A percentile compares a stretch with the other conserved stretches of the same genome.
These are phyloP conservation scores for Artibeus lituratus DNA, from an alignment of 2,797 vertebrate genomes.

Conservation along the genomic window DNA sequence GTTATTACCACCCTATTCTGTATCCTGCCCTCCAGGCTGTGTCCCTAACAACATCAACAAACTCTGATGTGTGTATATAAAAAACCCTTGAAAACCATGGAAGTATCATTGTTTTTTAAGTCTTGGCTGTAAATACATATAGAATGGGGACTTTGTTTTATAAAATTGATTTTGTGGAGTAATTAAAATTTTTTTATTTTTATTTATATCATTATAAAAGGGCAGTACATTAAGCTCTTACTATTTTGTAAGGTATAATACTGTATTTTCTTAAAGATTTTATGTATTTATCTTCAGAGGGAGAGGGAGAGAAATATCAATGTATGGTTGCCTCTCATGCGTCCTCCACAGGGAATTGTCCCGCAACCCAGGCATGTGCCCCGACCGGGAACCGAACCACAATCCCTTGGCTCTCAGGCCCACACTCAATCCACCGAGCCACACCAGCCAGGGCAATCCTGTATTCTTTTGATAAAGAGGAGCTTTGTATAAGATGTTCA, in stretches of 20 bases:
- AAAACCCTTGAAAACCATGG: background rate
- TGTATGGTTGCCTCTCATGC: too few species aligned
- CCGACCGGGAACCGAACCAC: too few species aligned
- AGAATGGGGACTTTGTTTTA: background rate
- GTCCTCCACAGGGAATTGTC: too few species aligned
- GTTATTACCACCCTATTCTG: background rate
- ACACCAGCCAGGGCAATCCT: too few species aligned
- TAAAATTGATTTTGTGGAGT: conserved; percentile 27
- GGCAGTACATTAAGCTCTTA: background rate
- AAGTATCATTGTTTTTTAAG: background rate
- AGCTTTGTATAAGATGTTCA: background rate
- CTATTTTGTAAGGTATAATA: background rate
- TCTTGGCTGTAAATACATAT: background rate
- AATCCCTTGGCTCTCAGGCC: too few species aligned
- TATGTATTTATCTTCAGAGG: too few species aligned
- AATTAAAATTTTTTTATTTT: conserved; percentile 14
- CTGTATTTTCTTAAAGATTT: too few species aligned
- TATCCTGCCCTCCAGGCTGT: background rate
- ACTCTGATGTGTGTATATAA: background rate
- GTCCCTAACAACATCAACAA: background rate
- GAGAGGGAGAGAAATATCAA: too few species aligned
- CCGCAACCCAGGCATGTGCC: too few species aligned
- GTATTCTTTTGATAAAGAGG: background rate
- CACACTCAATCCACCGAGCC: too few species aligned
- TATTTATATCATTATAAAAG: background rate